Percentiles rank a stretch among this genome's conserved stretches.
Conservation (phyloP, 2,113 vertebrate genomes). For the Otis tarda region DNA sequence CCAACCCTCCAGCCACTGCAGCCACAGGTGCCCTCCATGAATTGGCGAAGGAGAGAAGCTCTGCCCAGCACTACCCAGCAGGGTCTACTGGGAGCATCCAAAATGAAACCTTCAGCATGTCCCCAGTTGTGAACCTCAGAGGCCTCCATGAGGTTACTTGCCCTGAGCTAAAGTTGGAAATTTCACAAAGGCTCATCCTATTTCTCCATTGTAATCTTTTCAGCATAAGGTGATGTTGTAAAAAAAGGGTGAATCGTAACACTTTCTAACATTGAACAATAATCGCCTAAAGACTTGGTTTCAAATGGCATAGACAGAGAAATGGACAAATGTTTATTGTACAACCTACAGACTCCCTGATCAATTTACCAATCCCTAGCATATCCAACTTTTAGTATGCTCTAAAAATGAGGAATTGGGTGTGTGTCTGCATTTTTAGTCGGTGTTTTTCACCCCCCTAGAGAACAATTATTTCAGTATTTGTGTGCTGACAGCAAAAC, state of each 20-base stretch:
- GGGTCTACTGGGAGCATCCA: neutral
- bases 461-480: slow-evolving; percentile 7
- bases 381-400: neutral
- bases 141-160: neutral
- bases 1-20: neutral
- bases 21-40: neutral
- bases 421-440: slow-evolving; percentile 42
- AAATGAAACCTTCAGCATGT: neutral
- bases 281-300: neutral
- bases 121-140: neutral
- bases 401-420: slow-evolving; percentile 15
- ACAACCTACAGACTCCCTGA: neutral
- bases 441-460: neutral
- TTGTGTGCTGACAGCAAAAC: neutral
- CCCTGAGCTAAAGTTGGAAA: neutral
- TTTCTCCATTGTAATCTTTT: neutral
- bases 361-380: neutral
- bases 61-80: neutral
- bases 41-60: neutral
- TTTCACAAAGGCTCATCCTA: neutral
- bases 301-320: neutral
- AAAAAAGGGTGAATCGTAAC: neutral
- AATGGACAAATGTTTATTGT: neutral
- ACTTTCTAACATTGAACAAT: neutral
- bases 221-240: too few species aligned